phyloP scores from a whole-genome alignment of 2,888 invertebrate species.

The Morpho helenor region DNA sequence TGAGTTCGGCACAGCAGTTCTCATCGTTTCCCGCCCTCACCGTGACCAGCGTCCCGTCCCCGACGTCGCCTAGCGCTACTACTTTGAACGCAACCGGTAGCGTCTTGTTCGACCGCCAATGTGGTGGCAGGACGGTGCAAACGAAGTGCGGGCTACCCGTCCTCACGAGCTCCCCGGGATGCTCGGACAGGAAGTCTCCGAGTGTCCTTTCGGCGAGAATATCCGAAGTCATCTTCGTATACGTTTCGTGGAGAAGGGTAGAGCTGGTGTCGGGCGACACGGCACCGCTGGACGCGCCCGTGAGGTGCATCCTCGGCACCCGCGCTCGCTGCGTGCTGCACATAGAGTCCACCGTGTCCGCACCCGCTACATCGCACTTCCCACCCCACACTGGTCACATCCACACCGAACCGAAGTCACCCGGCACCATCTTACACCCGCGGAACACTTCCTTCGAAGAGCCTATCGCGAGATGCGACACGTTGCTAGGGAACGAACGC shows the following conservation, averaged over 20 bases:
- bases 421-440: constrained; percentile 42
- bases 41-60: constrained; percentile 97
- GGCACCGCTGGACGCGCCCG: constrained; percentile 74
- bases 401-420: constrained; percentile 45
- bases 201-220: constrained; percentile 92
- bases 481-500: constrained; percentile 76
- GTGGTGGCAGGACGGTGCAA: constrained; percentile 95
- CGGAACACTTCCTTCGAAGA: constrained; percentile 24
- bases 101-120: constrained; percentile 99
- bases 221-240: constrained; percentile 94
- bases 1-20: constrained; percentile 96
- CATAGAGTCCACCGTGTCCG: constrained; percentile 56
- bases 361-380: constrained; percentile 58
- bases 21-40: constrained; percentile 99
- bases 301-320: constrained; percentile 77
- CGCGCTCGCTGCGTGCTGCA: constrained; percentile 74
- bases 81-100: constrained; percentile 98
- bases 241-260: constrained; percentile 87
- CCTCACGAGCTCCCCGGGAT: constrained; percentile 94
- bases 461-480: constrained; percentile 34
- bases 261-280: constrained; percentile 86
- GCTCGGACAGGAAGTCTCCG: constrained; percentile 92
- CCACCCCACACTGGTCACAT: constrained; percentile 43
- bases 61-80: constrained; percentile 95
- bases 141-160: constrained; percentile 97